Base-by-base conservation (phyloP, 2,888 invertebrate species). In the Synergus gifuensis region DNA sequence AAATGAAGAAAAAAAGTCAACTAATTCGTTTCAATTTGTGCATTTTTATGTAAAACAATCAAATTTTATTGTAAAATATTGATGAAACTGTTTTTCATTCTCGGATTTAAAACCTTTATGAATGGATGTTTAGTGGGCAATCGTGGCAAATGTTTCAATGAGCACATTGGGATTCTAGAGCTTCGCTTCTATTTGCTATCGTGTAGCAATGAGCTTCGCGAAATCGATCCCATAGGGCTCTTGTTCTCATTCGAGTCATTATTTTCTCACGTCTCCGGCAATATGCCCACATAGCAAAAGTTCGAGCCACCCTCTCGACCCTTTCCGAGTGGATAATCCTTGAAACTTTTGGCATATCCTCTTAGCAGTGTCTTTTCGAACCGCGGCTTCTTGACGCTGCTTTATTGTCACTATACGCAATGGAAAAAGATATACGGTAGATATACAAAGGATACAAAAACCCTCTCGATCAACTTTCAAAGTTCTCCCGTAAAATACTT, bases 241-340 rank as follows among this genome's bases (percentile, higher is more conserved):
- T 80, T 79, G 79, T 81, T 79, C 82, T 82, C 86, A 66, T 80
- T 80, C 81, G 79, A 84, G 83, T 87, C 86, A 86, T 88, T 87
- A 88, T 87, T 88, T 84, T 84, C 81, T 49, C 82, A 85, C 83
- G 83, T 85, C 83, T 82, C 62, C 83, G 84, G 86, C 87, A 87
- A 88, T 88, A 87, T 86, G 87, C 84, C 86, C 84, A 80, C 85
- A 83, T 85, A 84, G 85, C 79, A 46, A 78, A 87, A 87, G 86
- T 87, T 86, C 82, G 79, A 76, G 79, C 80, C 81, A 78, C 76
- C 80, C 76, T 60, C 67, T 63, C 64, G 63, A 77, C 83, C 76
- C 66, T 58, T 54, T 49, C 73, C 36, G 36, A 36, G 73, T 81
- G 79, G 85, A 85, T 86, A 87, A 87, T 88, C 85, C 85, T 66